Conservation (phyloP, 1,140 invertebrate genomes). For the Paralvinella palmiformis region DNA sequence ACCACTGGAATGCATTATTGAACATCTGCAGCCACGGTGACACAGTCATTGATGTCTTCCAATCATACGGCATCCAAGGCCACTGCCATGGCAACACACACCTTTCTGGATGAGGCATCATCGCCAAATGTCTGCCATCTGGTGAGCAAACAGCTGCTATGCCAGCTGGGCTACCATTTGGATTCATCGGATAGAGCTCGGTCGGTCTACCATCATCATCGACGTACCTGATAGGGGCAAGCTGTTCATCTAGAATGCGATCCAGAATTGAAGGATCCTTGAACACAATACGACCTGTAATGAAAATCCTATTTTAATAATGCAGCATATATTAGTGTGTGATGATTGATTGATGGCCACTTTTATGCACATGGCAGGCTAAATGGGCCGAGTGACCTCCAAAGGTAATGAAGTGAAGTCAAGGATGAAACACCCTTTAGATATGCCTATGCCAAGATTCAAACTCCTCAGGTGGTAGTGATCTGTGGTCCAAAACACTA, state of each 20-base stretch:
- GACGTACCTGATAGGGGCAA: slow-evolving; percentile 74
- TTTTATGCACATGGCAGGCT: too few relatives aligned
- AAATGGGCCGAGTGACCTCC: too few relatives aligned
- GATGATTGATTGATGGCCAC: too few relatives aligned
- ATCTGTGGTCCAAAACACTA: too few relatives aligned
- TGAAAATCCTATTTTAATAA: too few relatives aligned
- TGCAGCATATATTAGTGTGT: too few relatives aligned
- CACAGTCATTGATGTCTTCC: slow-evolving; percentile 51
- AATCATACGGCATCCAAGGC: slow-evolving; percentile 45
- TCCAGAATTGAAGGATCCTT: slow-evolving; percentile 52
- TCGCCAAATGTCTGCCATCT: slow-evolving; percentile 87
- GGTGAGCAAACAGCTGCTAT: slow-evolving; percentile 81
- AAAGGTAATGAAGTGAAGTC: too few relatives aligned
- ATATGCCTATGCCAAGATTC: too few relatives aligned
- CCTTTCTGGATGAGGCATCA: slow-evolving; percentile 98
- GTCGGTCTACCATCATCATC: slow-evolving; percentile 73
- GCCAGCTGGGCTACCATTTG: slow-evolving; percentile 74
- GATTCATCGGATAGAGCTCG: slow-evolving; percentile 82
- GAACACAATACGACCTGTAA: slow-evolving; percentile 58
- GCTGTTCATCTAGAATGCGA: slow-evolving; percentile 57
- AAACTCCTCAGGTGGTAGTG: too few relatives aligned
- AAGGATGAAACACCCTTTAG: too few relatives aligned
- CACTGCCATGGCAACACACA: slow-evolving; percentile 48
- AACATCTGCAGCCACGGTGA: slow-evolving; percentile 92
- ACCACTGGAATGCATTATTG: slow-evolving; percentile 83